phyloP scores from a whole-genome alignment of 1,140 invertebrate species.

The Anoplolepis gracilipes region DNA sequence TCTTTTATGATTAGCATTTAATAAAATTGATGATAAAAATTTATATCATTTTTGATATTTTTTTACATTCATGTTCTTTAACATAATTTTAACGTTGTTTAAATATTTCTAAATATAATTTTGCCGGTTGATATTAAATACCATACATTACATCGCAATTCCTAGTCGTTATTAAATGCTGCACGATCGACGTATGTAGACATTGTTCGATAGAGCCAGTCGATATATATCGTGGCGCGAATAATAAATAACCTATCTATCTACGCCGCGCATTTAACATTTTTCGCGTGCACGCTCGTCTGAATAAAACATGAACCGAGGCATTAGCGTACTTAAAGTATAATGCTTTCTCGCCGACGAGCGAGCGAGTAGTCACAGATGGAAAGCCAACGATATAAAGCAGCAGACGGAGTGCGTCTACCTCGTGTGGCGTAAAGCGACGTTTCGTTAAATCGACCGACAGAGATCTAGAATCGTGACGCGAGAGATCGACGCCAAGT shows the following conservation, averaged over 20 bases:
- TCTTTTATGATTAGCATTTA: background rate
- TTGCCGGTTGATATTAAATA: background rate
- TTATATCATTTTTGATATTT: no score
- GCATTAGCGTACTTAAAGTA: constrained; percentile 62
- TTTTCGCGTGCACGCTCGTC: constrained; percentile 44
- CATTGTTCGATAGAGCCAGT: constrained; percentile 56
- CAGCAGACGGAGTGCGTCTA: constrained; percentile 33
- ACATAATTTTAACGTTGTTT: background rate
- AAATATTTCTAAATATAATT: background rate
- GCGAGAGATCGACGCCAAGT: constrained; percentile 53
- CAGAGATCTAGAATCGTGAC: constrained; percentile 18
- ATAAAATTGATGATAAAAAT: background rate
- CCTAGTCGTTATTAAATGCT: constrained; percentile 48
- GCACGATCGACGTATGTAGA: constrained; percentile 57
- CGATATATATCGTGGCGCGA: constrained; percentile 51
- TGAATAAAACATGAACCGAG: constrained; percentile 57
- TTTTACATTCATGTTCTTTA: no score
- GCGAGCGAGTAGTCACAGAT: constrained; percentile 45
- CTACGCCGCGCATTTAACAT: constrained; percentile 57
- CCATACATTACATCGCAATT: background rate
- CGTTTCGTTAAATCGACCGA: constrained; percentile 41
- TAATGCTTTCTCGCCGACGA: constrained; percentile 60
- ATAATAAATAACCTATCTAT: constrained; percentile 61
- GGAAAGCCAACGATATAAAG: constrained; percentile 49
- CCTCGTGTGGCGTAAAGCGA: background rate